Conservation (phyloP, 2,888 invertebrate genomes). For the Aphodius sticticus region DNA sequence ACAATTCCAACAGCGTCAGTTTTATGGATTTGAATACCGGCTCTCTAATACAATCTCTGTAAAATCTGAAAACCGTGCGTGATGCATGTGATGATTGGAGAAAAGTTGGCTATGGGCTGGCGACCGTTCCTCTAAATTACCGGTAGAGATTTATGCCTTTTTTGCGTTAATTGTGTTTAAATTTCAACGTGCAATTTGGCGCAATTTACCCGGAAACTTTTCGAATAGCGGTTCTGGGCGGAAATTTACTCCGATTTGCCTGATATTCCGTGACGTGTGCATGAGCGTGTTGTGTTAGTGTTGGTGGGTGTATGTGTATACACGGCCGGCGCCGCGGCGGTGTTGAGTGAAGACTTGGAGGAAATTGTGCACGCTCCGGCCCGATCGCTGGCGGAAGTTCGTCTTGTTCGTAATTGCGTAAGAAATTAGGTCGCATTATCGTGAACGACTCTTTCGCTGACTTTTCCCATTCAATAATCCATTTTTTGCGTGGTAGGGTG, state of each 20-base stretch:
- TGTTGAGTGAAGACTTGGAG: background rate
- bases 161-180: conserved; percentile 45
- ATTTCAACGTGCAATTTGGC: conserved; percentile 37
- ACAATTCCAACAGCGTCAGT: too few relatives aligned
- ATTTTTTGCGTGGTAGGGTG: background rate
- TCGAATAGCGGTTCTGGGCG: background rate
- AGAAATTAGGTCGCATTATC: background rate
- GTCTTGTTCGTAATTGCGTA: background rate
- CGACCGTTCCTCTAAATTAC: conserved; percentile 49
- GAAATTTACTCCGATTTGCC: background rate
- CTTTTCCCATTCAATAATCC: background rate
- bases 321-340: background rate
- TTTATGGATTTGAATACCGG: too few relatives aligned
- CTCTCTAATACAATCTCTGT: background rate
- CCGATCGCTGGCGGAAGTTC: background rate
- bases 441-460: background rate
- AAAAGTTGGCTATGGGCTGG: background rate
- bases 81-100: background rate
- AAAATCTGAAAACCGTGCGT: background rate
- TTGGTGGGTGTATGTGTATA: background rate
- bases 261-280: background rate
- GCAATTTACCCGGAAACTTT: background rate
- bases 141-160: conserved; percentile 42
- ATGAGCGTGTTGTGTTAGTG: background rate
- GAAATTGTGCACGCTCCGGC: background rate